Percentiles rank a stretch among this genome's conserved stretches.
Evolutionary conservation across 2,113 vertebrate species (phyloP).

Genomic region (Cavia aperea): DNA sequence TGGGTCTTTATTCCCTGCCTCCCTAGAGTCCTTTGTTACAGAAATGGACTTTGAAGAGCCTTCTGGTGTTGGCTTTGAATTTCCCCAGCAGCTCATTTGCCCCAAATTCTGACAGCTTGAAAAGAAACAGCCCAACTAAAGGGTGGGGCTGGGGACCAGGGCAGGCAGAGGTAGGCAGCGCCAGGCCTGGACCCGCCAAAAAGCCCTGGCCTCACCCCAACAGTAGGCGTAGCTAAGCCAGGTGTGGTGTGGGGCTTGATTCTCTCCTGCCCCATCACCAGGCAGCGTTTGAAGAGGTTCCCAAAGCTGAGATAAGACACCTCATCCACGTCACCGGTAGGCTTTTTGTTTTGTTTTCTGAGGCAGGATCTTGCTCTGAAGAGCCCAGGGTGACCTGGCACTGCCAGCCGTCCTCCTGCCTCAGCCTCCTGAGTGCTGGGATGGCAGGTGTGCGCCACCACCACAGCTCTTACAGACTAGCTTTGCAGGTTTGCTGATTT

Average conservation of each 20-base stretch:
- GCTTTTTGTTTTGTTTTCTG: neutral
- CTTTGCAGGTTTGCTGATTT: neutral
- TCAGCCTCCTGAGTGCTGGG: neutral
- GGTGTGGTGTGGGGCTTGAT: neutral
- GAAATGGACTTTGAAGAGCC: slow-evolving; percentile 44
- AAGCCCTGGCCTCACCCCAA: neutral
- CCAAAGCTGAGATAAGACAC: neutral
- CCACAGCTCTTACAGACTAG: neutral
- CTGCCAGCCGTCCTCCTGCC: neutral
- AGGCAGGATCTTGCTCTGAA: too few species aligned
- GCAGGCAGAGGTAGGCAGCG: neutral
- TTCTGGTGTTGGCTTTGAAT: slow-evolving; percentile 53
- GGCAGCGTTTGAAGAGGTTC: neutral
- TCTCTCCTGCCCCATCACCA: neutral
- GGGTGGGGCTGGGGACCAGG: rapidly evolving
- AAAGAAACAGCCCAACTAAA: neutral
- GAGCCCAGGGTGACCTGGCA: neutral
- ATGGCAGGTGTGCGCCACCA: neutral
- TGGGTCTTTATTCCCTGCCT: neutral
- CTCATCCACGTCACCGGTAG: neutral
- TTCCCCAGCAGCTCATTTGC: slow-evolving; percentile 5
- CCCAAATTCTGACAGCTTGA: neutral
- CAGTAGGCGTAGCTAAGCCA: rapidly evolving
- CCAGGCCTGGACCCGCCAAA: too few species aligned
- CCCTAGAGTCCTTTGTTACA: neutral